Percentiles rank a stretch among this genome's conserved stretches.
phyloP scores from a whole-genome alignment of 2,797 vertebrate species.

The Danio aesculapii region DNA sequence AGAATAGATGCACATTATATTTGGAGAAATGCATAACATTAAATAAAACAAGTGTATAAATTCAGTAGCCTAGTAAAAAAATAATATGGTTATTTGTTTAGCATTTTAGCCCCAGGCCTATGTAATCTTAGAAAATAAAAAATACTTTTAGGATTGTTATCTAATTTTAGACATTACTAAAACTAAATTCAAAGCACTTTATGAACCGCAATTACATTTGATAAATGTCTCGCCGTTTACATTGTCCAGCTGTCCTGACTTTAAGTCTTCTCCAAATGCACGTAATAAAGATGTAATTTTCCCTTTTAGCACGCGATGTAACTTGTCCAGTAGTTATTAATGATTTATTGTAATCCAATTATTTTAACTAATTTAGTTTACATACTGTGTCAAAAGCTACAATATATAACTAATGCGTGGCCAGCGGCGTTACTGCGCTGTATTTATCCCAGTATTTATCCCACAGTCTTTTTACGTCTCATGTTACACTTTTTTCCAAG shows the following conservation, averaged over 20 bases:
- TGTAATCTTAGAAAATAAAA: too few relatives aligned
- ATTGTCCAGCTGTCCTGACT: background rate
- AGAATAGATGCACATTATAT: background rate
- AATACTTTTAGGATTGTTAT: background rate
- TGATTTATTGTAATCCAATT: constrained; percentile 68
- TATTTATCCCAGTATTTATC: constrained; percentile 74
- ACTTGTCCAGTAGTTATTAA: constrained; percentile 36
- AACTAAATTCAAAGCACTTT: background rate
- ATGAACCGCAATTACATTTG: background rate
- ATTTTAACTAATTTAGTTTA: constrained; percentile 68
- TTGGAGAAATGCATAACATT: background rate
- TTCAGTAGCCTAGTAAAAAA: too few relatives aligned
- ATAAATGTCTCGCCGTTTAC: background rate
- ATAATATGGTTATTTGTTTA: too few relatives aligned
- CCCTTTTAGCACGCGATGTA: background rate
- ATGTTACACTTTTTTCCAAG: constrained; percentile 79
- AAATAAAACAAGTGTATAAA: background rate
- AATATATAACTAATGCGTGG: constrained; percentile 69
- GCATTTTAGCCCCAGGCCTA: too few relatives aligned
- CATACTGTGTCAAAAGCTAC: constrained; percentile 73
- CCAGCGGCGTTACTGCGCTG: constrained; percentile 74
- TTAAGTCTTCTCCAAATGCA: background rate
- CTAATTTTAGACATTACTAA: background rate
- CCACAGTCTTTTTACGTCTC: constrained; percentile 74
- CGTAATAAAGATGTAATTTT: background rate